Percentiles rank a stretch among this genome's conserved stretches.
Evolutionary conservation across 2,113 vertebrate genomes (phyloP).

Genomic region (Ardeotis arabs): DNA sequence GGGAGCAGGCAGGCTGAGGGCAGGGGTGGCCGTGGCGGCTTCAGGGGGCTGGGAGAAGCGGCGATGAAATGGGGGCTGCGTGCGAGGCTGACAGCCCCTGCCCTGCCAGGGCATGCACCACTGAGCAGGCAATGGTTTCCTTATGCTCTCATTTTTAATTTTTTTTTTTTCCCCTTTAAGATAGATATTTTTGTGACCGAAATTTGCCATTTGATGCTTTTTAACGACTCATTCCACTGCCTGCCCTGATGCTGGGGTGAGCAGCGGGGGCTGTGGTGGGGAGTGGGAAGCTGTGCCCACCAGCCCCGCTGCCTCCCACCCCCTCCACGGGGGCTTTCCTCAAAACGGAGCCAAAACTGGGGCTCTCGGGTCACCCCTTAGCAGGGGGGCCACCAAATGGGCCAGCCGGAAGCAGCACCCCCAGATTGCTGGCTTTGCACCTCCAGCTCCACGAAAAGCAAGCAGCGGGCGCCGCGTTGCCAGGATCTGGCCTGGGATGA

Average conservation of each 20-base stretch:
- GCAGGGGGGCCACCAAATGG: neutral
- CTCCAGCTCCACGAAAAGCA: neutral
- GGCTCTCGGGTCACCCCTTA: neutral
- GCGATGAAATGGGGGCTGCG: fast-evolving
- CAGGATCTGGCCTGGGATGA: neutral
- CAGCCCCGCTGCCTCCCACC: neutral
- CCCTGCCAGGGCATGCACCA: neutral
- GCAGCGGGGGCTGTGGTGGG: fast-evolving
- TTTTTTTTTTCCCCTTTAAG: fast-evolving
- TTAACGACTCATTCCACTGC: too few species aligned
- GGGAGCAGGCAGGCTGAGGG: neutral
- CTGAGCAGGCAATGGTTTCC: neutral
- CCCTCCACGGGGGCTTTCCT: fast-evolving
- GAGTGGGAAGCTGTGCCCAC: neutral
- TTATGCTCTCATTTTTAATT: fast-evolving
- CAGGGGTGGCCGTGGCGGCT: fast-evolving
- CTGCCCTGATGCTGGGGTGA: too few species aligned
- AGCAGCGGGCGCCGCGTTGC: fast-evolving
- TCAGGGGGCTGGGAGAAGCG: neutral
- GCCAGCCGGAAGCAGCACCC: neutral
- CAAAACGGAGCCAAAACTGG: fast-evolving
- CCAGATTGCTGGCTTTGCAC: neutral
- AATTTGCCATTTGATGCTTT: neutral
- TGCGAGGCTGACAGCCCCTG: too few species aligned
- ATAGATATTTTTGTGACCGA: fast-evolving